A percentile compares a stretch with the other conserved stretches of the same genome.
These are phyloP conservation scores for Engraulis encrasicolus DNA, from an alignment of 2,113 vertebrate species.

Conservation along the genomic window DNA sequence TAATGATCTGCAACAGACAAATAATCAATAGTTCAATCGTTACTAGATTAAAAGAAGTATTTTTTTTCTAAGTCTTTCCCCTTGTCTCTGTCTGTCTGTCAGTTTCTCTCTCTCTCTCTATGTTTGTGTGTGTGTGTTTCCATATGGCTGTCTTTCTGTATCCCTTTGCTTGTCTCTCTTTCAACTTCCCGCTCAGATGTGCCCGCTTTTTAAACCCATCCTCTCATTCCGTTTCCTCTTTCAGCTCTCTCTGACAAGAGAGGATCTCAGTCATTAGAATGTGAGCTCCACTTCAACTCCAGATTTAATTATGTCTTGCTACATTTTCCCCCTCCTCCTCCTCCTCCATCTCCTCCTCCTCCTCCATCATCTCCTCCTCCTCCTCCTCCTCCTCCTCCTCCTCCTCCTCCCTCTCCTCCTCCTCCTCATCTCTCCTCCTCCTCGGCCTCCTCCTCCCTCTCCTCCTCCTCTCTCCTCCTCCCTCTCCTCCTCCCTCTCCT, in stretches of 20 bases:
- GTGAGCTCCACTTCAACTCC: neutral
- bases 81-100: neutral
- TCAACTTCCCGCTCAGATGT: neutral
- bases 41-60: neutral
- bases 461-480: too few relatives aligned
- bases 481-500: too few relatives aligned
- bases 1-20: neutral
- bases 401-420: too few relatives aligned
- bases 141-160: too few relatives aligned
- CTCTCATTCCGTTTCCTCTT: neutral
- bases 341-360: too few relatives aligned
- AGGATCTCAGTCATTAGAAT: slow-evolving; percentile 10
- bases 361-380: too few relatives aligned
- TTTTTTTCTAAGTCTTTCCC: neutral
- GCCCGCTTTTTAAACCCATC: neutral
- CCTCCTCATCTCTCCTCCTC: too few relatives aligned
- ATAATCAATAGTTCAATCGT: neutral
- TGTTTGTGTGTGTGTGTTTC: too few relatives aligned
- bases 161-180: too few relatives aligned
- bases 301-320: neutral
- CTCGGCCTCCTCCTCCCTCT: too few relatives aligned
- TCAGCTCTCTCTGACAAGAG: neutral
- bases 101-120: neutral
- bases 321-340: too few relatives aligned
- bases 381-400: too few relatives aligned